Evolutionary conservation across 2,888 invertebrate species (phyloP), one percentile per base, ranked within the genome.

Genomic region (Dasypogon diadema): DNA sequence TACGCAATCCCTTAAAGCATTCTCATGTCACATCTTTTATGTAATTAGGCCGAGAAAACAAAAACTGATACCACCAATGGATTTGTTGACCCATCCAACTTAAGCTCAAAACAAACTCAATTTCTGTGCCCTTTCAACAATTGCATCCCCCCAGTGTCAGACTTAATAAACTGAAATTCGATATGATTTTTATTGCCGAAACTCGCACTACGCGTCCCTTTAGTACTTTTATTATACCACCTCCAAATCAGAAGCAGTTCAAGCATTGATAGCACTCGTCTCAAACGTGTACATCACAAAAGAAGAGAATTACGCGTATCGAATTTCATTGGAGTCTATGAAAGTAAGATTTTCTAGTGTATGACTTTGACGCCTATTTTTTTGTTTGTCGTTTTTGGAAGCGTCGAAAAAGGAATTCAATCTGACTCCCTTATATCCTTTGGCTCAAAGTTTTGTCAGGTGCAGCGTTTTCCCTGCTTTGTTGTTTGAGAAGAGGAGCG

Each of bases 381-480:
- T 58, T 24, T 14, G n/a, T 16, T 60, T 60, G 2, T 42, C 42
- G 3, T 1, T 3, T 42, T 42, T n/a, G 42, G 12, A 42, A 12
- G 42, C 8, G 3, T n/a, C 12, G 8, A 8, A 3, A 42, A 42
- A 42, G n/a, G n/a, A 42, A 12, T 12, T 1, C n/a, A 42, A 42
- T 42, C 8, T 30, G 30, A 30, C 8, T 30, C 8, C 30, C 30
- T 3, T 5, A 12, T 1, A 8, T 42, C 42, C n/a, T 42, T 42
- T 42, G 34, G 37, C 16, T 18, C 18, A 60, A 60, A 60, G 60
- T 60, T 60, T 60, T 60, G 60, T 60, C 60, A 60, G 60, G 60
- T 60, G 60, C 60, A 60, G 8, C 21, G 16, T 12, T 42, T 42
- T 42, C 42, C 42, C 8, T 42, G 42, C 42, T 12, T 42, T 42